Base-by-base conservation (phyloP, 2,113 vertebrate species). In the Myocastor coypus region DNA sequence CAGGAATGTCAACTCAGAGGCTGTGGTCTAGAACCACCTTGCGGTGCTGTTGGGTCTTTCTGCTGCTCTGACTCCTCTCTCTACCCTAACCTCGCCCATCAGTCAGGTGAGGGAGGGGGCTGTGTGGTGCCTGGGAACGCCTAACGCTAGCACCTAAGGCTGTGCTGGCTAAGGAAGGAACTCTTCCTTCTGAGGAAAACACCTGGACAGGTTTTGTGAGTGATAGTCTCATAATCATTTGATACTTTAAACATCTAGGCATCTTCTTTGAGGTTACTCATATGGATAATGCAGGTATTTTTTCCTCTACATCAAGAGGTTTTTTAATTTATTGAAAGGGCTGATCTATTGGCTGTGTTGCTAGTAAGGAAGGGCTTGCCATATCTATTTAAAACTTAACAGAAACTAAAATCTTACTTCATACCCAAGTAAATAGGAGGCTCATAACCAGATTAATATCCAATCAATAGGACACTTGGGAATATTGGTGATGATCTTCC, bases 341-440 rank as follows among this genome's bases (percentile, higher is more conserved):
- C 42, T 63, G 3, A 80, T 69, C 26, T 64, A 20, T 95, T 84
- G 37, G 1, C 50, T 5, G 28, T 73, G 19, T 78, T n/a, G 32
- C 57, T 87, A 88, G 34, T 66, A 80, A 86, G 37, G 30, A 40
- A n/a, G 69, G 61, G 82, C 94, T 80, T 87, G n/a, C 26, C 50
- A 32, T 4, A 1, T 69, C 4, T 83, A 82, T 68, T 94, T 95
- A 81, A 96, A 96, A 90, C 20, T 42, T 71, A 89, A 57, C 50
- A 85, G 75, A 93, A 52, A 66, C 93, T 97, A 92, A 87, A 96
- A n/a, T 92, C 14, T 87, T 92, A 82, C 34, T 50, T 96, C n/a
- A 81, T 20, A 69, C 83, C 13, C 26, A 89, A 61, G n/a, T 37
- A 92, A 94, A 87, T 69, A 7, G 81, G n/a, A 92, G 57, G 50